Evolutionary conservation across 2,797 vertebrate genomes (phyloP).

Genomic region (Choloepus didactylus): DNA sequence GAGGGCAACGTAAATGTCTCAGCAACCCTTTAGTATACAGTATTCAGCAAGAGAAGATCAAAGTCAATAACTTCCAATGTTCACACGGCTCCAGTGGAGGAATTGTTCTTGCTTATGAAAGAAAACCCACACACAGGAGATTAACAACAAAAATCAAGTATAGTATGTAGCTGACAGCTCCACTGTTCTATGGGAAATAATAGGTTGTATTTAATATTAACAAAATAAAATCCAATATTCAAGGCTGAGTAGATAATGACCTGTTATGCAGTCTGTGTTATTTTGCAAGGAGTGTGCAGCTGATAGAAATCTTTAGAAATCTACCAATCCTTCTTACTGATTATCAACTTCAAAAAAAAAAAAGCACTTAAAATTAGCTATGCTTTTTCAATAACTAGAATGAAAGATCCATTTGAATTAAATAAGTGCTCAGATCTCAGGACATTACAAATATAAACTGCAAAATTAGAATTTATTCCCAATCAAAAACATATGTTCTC

Average conservation of each 20-base stretch:
- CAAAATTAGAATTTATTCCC: neutral
- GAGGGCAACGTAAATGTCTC: slow-evolving; percentile 78
- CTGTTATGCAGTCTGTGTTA: neutral
- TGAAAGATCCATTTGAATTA: slow-evolving; percentile 44
- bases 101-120: slow-evolving; percentile 82
- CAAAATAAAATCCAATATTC: slow-evolving; percentile 46
- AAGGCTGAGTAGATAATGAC: slow-evolving; percentile 31
- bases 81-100: slow-evolving; percentile 81
- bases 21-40: slow-evolving; percentile 62
- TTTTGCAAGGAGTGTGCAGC: neutral
- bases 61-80: slow-evolving; percentile 83
- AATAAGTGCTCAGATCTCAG: neutral
- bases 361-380: slow-evolving; percentile 2
- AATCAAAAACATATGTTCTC: slow-evolving; percentile 23
- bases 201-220: slow-evolving; percentile 67
- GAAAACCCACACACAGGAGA: slow-evolving; percentile 30
- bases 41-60: slow-evolving; percentile 73
- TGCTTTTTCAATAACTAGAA: slow-evolving; percentile 1
- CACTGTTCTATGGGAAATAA: slow-evolving; percentile 71
- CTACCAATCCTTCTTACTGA: neutral
- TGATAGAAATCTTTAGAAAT: slow-evolving; percentile 3
- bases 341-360: neutral
- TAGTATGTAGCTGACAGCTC: slow-evolving; percentile 50
- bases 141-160: neutral
- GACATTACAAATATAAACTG: neutral